Percentiles rank a stretch among this genome's conserved stretches.
phyloP scores from a whole-genome alignment of 2,113 vertebrate genomes.

The Tilapia sparmanii region DNA sequence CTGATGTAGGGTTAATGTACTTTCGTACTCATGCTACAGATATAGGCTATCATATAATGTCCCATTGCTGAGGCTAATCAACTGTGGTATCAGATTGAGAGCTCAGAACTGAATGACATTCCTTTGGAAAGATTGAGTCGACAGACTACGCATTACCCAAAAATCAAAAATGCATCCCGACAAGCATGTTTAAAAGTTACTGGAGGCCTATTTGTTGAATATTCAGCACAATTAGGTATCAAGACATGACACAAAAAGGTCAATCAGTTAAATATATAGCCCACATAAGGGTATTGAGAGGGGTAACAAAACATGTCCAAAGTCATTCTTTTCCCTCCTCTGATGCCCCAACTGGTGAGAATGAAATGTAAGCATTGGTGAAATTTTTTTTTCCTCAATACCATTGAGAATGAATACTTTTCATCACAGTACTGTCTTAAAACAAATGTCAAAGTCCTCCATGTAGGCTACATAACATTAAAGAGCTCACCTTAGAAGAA shows the following conservation, averaged over 20 bases:
- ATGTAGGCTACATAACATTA: constrained; percentile 50
- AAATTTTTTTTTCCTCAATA: constrained; percentile 4
- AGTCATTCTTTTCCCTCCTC: constrained; percentile 15
- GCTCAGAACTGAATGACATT: constrained; percentile 64
- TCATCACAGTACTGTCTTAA: constrained; percentile 51
- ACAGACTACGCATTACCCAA: constrained; percentile 42
- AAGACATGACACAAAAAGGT: constrained; percentile 59
- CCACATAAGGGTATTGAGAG: constrained; percentile 26
- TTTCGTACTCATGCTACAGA: constrained; percentile 72
- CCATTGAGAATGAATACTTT: constrained; percentile 45
- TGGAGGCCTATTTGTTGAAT: constrained; percentile 54
- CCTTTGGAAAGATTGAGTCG: constrained; percentile 60
- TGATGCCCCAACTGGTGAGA: constrained; percentile 37
- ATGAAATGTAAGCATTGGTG: constrained; percentile 38
- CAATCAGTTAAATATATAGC: constrained; percentile 54
- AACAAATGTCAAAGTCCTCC: constrained; percentile 46
- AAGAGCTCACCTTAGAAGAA: constrained; percentile 29
- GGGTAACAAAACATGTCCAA: constrained; percentile 25
- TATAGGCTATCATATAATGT: constrained; percentile 69
- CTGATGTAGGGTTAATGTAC: constrained; percentile 61
- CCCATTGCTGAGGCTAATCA: constrained; percentile 59
- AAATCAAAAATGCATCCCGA: constrained; percentile 49
- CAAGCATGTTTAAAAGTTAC: constrained; percentile 62
- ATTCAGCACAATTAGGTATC: constrained; percentile 58
- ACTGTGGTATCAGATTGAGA: constrained; percentile 54